phyloP scores from a whole-genome alignment of 2,113 vertebrate genomes.

The Atherinomorus stipes region DNA sequence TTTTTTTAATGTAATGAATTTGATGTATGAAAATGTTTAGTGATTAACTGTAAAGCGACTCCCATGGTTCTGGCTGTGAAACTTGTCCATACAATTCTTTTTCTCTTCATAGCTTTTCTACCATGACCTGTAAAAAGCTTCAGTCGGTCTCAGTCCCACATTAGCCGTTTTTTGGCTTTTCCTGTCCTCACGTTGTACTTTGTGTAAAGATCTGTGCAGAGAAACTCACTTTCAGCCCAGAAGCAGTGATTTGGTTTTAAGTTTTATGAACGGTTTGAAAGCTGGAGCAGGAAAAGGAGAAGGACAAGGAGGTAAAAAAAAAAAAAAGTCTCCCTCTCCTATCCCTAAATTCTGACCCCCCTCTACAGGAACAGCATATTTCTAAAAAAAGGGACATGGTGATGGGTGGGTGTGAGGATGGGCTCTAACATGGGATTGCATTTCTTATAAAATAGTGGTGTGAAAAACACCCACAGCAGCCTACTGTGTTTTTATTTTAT shows the following conservation, averaged over 20 bases:
- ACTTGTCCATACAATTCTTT: no score
- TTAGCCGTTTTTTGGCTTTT: not conserved
- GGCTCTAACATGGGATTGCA: conserved; percentile 11
- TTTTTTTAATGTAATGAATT: no score
- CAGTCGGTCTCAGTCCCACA: no score
- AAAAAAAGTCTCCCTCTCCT: conserved; percentile 21
- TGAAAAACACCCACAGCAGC: conserved; percentile 53
- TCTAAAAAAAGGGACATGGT: conserved; percentile 24
- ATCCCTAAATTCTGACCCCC: conserved; percentile 53
- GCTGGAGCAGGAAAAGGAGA: conserved; percentile 3
- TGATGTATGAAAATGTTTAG: no score
- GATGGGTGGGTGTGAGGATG: conserved; percentile 13
- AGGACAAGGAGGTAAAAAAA: not conserved
- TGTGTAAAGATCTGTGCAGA: not conserved
- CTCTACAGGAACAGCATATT: conserved; percentile 25
- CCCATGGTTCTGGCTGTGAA: no score
- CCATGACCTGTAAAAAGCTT: no score
- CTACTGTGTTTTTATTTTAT: conserved; percentile 59
- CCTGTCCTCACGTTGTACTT: not conserved
- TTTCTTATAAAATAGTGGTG: conserved; percentile 62
- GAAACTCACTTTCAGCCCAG: conserved; percentile 14
- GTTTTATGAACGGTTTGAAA: conserved; percentile 25
- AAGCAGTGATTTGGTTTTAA: conserved; percentile 15
- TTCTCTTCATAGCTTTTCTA: no score
- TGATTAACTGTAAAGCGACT: no score